Conservation (phyloP, 35 echinoderm and acorn worm species). For the Eucidaris tribuloides region DNA sequence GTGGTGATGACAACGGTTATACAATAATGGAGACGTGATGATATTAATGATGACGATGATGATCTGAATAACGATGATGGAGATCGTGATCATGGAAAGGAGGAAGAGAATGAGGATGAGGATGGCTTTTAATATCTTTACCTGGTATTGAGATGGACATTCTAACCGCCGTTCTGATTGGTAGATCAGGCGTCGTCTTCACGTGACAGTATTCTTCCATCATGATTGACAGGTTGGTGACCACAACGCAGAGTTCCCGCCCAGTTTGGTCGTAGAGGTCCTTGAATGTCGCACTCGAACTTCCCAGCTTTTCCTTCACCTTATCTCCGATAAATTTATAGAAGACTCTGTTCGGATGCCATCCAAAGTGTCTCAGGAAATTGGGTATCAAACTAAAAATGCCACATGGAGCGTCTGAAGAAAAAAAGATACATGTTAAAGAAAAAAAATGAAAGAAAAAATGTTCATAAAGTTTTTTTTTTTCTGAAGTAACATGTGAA, state of each 20-base stretch:
- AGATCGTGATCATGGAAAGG: no score
- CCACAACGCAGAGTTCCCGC: constrained; percentile 60
- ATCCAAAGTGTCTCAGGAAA: constrained; percentile 56
- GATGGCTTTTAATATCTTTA: no score
- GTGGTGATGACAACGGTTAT: no score
- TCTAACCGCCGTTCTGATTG: constrained; percentile 69
- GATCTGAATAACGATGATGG: no score
- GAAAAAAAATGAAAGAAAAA: no score
- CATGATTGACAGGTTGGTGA: constrained; percentile 82
- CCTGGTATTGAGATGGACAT: constrained; percentile 89
- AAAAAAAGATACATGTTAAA: no score
- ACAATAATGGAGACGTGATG: no score
- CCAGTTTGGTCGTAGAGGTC: constrained; percentile 40
- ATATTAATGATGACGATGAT: no score
- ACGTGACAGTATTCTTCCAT: constrained; percentile 82
- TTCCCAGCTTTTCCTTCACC: constrained; percentile 31
- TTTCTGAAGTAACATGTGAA: no score
- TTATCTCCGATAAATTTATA: constrained; percentile 54
- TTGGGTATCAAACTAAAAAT: constrained; percentile 67
- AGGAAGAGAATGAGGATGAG: no score
- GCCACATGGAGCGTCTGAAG: constrained; percentile 60
- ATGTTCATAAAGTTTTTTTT: no score
- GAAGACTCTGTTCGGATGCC: constrained; percentile 68
- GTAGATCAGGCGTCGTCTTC: constrained; percentile 79
- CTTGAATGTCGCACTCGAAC: constrained; percentile 52